Evolutionary conservation across 2,113 vertebrate species (phyloP).

Genomic region (Heterotis niloticus): DNA sequence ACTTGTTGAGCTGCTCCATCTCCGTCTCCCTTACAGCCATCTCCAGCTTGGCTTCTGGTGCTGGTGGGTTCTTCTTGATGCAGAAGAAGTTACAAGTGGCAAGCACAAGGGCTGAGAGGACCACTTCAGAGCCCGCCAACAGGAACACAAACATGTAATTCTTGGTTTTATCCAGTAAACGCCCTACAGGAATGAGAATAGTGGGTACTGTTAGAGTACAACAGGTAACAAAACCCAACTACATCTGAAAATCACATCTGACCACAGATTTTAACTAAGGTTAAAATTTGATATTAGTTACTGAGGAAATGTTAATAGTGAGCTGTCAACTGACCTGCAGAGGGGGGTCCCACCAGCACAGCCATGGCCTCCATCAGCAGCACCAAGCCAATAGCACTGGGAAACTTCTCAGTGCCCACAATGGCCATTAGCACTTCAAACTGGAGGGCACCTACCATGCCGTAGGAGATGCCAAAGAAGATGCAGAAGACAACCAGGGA

Average conservation of each 20-base stretch:
- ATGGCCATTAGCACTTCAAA: conserved; percentile 98
- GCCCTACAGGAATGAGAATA: conserved; percentile 61
- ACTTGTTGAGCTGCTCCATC: conserved; percentile 65
- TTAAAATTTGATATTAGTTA: neutral
- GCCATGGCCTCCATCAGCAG: conserved; percentile 86
- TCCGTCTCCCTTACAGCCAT: conserved; percentile 66
- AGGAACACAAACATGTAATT: conserved; percentile 84
- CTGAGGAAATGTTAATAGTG: neutral
- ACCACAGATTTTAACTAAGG: neutral
- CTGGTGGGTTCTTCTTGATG: conserved; percentile 59
- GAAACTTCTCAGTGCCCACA: conserved; percentile 86
- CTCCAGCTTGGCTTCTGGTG: conserved; percentile 52
- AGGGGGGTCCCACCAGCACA: conserved; percentile 86
- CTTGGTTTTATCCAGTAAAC: conserved; percentile 75
- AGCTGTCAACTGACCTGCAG: conserved; percentile 70
- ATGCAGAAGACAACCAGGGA: conserved; percentile 83
- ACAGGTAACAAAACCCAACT: neutral
- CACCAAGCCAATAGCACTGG: conserved; percentile 92
- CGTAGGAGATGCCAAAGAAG: conserved; percentile 95
- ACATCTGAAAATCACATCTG: neutral
- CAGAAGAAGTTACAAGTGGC: conserved; percentile 77
- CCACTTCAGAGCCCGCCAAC: conserved; percentile 81
- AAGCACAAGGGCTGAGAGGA: conserved; percentile 72
- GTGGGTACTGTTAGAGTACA: conserved; percentile 11
- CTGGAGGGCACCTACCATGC: conserved; percentile 96